Base-by-base conservation (phyloP, 2,113 vertebrate genomes). In the Plecotus auritus region DNA sequence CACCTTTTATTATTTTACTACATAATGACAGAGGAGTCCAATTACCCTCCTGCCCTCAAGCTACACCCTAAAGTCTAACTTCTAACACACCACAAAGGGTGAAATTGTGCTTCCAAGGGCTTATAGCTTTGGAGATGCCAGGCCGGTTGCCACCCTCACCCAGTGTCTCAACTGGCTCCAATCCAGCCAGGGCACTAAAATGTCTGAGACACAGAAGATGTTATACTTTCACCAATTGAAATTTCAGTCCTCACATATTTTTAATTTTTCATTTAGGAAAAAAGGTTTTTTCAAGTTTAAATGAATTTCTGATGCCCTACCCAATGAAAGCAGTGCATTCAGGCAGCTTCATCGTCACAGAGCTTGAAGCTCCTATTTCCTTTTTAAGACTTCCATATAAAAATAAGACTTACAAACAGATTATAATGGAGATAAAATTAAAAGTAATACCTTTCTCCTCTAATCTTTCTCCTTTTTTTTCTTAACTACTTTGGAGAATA, bases 111-210 rank as follows among this genome's bases (percentile, higher is more conserved):
- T 94, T 85, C 59, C n/a, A 49, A 73, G 85, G 49, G 56, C 32
- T 49, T 59, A 51, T 0, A 72, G 59, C 59, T 74, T 76, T 87
- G 40, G 49, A 89, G 26, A 61, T 37, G 9, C 32, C 3, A 16
- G 76, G 70, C 40, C 3, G 17, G 10, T 28, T 86, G 51, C 91
- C 88, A 92, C 7, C 61, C 40, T 95, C 22, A 7, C 26, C 23
- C 26, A 74, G 23, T 59, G 42, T 90, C 76, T 92, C 37, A 66
- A 1, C 7, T 90, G 93, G 76, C 32, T 18, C 17, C 37, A 22
- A n/a, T 77, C 40, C 76, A 96, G 49, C 66, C n/a, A 69, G 90
- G 90, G 93, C 93, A 96, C 92, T 93, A 67, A 81, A 93, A 90
- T 18, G 2, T 91, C 56, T 26, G 42, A 96, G 54, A 89, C 70